Conservation (phyloP, 1,140 invertebrate species). For the Conus ventricosus region DNA sequence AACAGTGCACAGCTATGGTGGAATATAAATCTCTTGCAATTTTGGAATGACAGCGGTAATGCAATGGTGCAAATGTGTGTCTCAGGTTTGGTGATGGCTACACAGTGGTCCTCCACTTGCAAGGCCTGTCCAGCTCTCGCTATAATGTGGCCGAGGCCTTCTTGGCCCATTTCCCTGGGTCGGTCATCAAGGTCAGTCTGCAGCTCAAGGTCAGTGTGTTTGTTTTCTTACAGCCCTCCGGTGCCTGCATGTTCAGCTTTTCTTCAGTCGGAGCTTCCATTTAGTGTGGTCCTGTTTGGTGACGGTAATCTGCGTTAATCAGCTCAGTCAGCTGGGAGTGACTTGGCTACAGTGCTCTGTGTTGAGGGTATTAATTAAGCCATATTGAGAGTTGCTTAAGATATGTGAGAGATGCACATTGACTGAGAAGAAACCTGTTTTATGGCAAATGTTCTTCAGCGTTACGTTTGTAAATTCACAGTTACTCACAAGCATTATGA, state of each 20-base stretch:
- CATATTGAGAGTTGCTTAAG: too few relatives aligned
- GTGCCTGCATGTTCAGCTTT: background rate
- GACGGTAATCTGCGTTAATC: background rate
- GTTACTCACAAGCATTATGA: too few relatives aligned
- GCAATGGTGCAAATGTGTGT: background rate
- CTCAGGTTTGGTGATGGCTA: constrained; percentile 86
- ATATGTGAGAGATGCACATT: too few relatives aligned
- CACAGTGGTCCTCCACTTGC: constrained; percentile 78
- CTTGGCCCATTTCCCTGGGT: constrained; percentile 62
- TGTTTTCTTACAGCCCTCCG: background rate
- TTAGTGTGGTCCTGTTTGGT: background rate
- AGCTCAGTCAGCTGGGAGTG: background rate
- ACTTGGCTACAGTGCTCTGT: background rate
- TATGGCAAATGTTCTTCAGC: too few relatives aligned
- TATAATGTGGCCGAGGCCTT: constrained; percentile 56
- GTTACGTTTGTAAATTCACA: too few relatives aligned
- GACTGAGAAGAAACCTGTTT: too few relatives aligned
- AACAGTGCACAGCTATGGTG: too few relatives aligned
- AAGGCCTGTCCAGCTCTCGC: constrained; percentile 46
- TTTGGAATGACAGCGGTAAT: too few relatives aligned
- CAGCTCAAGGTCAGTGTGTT: constrained; percentile 16
- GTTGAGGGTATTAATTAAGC: too few relatives aligned
- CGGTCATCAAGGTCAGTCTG: constrained; percentile 75
- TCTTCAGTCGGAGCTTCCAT: background rate
- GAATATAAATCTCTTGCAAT: too few relatives aligned